These are phyloP conservation scores for Pristionchus fissidentatus DNA, from an alignment of 2,888 invertebrate genomes.

Conservation along the genomic window DNA sequence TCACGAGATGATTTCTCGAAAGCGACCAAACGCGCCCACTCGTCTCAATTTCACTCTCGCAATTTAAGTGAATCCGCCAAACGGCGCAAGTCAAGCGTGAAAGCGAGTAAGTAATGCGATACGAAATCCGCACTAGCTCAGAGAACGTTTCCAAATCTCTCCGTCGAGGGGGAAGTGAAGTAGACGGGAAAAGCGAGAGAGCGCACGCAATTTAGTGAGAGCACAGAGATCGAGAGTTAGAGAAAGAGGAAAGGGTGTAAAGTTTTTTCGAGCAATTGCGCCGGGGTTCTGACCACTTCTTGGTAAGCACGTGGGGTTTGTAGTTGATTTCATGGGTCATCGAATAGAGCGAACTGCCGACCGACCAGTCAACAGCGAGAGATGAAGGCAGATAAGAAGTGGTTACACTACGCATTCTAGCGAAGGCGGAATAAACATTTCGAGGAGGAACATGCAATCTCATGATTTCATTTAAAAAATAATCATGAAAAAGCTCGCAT, in stretches of 20 bases:
- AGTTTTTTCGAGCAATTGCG: not conserved
- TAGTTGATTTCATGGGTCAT: not conserved
- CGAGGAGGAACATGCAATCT: too few species aligned
- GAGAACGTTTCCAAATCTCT: not conserved
- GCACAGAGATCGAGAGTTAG: not conserved
- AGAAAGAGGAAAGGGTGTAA: slow-evolving; percentile 2
- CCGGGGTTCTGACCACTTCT: not conserved
- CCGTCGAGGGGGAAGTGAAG: too few species aligned
- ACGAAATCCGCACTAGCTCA: slow-evolving; percentile 22
- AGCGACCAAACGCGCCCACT: not conserved
- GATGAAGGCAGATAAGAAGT: not conserved
- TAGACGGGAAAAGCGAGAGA: not conserved
- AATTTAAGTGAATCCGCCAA: not conserved
- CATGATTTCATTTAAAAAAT: too few species aligned
- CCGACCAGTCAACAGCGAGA: not conserved
- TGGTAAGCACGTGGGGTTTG: not conserved
- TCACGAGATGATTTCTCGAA: not conserved
- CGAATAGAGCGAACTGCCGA: not conserved
- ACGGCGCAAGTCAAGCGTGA: slow-evolving; percentile 14
- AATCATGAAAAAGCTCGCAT: too few species aligned
- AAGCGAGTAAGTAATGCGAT: not conserved
- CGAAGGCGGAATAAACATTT: too few species aligned
- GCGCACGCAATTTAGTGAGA: not conserved
- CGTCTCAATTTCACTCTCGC: not conserved
- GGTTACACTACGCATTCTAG: too few species aligned